phyloP scores from a whole-genome alignment of 2,797 vertebrate genomes.

The Miichthys miiuy region DNA sequence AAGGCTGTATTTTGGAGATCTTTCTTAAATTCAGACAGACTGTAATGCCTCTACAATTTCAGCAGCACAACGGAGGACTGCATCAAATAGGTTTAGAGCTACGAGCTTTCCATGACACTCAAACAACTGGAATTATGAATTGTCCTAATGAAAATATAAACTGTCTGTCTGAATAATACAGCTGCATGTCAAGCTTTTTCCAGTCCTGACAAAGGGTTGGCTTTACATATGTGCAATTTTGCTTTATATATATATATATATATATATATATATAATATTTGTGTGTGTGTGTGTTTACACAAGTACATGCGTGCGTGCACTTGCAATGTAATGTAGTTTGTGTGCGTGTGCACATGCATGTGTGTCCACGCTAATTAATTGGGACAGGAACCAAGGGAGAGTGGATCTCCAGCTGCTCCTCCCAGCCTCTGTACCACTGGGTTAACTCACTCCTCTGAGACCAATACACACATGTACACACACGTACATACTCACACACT shows the following conservation, averaged over 20 bases:
- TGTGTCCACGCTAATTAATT: conserved; percentile 76
- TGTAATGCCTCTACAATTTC: background rate
- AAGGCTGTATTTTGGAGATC: background rate
- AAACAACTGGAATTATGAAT: background rate
- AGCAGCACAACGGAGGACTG: conserved; percentile 11
- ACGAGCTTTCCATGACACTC: background rate
- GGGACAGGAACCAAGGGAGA: conserved; percentile 81
- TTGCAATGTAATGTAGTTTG: background rate
- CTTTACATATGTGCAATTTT: conserved; percentile 3
- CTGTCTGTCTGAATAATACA: background rate
- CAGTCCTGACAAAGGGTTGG: background rate
- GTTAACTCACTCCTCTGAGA: conserved; percentile 69
- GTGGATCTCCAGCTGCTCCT: conserved; percentile 81
- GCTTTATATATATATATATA: background rate
- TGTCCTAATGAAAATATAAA: background rate
- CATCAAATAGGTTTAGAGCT: background rate
- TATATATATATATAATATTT: background rate
- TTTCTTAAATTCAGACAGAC: conserved; percentile 8
- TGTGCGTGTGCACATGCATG: conserved; percentile 18
- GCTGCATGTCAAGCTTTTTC: conserved; percentile 1
- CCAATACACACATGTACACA: conserved; percentile 25
- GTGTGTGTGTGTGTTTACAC: conserved; percentile 4
- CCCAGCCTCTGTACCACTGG: conserved; percentile 70
- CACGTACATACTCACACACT: conserved; percentile 20
- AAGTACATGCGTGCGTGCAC: background rate